phyloP scores from a whole-genome alignment of 2,113 vertebrate genomes.

The Narcine bancroftii region DNA sequence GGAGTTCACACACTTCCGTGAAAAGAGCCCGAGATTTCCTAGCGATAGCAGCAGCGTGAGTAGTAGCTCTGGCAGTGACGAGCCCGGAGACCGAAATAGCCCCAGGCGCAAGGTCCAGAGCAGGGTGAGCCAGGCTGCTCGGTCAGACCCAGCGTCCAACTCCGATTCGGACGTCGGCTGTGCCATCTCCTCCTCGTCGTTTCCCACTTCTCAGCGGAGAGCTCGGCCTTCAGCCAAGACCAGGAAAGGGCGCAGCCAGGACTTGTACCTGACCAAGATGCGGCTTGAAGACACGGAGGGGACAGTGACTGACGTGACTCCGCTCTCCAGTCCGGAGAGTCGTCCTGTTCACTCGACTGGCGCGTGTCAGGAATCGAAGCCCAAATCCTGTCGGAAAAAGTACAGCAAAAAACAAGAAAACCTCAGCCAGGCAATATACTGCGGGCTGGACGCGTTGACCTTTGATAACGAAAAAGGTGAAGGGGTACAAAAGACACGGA shows the following conservation, averaged over 20 bases:
- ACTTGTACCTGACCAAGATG: conserved; percentile 43
- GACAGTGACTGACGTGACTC: conserved; percentile 78
- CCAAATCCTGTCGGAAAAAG: conserved; percentile 48
- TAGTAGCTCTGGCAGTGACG: not conserved
- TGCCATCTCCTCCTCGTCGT: conserved; percentile 45
- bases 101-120: conserved; percentile 50
- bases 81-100: not conserved
- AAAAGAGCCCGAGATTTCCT: not conserved
- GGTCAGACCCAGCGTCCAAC: conserved; percentile 59
- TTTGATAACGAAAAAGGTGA: conserved; percentile 40
- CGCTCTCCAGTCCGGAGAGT: conserved; percentile 73
- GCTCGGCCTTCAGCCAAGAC: conserved; percentile 46
- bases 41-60: not conserved
- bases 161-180: too few relatives aligned
- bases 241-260: conserved; percentile 42
- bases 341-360: conserved; percentile 71
- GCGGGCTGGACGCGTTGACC: conserved; percentile 43
- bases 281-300: conserved; percentile 62
- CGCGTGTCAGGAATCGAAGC: conserved; percentile 51
- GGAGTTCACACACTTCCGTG: not conserved
- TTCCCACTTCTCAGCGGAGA: conserved; percentile 53
- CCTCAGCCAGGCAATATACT: conserved; percentile 54
- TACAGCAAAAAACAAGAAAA: conserved; percentile 60
- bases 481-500: not conserved
- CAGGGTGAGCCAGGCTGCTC: conserved; percentile 54